Conservation (phyloP, 2,113 vertebrate species). For the Chloroceryle aenea region DNA sequence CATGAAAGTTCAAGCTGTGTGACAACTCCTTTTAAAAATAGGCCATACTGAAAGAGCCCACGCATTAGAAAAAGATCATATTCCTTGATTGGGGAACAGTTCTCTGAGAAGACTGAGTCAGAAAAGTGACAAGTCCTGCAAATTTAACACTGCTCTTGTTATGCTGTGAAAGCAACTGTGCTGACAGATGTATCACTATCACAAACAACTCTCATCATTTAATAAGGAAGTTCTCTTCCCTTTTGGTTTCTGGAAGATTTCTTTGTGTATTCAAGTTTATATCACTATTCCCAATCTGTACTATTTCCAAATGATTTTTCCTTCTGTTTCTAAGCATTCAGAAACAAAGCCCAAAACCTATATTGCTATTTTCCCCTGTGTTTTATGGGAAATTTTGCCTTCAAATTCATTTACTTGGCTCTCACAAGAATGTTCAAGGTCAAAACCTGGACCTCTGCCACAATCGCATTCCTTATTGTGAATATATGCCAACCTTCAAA, state of each 20-base stretch:
- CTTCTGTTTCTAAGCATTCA: neutral
- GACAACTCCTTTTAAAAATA: neutral
- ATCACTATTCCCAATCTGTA: neutral
- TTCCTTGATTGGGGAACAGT: neutral
- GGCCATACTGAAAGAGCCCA: neutral
- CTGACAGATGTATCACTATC: neutral
- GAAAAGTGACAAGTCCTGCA: neutral
- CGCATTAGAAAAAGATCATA: neutral
- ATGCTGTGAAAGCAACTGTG: neutral
- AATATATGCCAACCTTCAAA: slow-evolving; percentile 43
- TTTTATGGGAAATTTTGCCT: neutral
- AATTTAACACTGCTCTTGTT: neutral
- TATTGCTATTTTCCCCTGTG: neutral
- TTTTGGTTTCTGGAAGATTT: neutral
- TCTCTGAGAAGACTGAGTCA: neutral
- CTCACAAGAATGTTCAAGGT: neutral
- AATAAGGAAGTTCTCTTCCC: accelerated
- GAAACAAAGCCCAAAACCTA: neutral
- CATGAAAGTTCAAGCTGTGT: too few species aligned
- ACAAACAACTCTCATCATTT: neutral
- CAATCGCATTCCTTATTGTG: slow-evolving; percentile 16
- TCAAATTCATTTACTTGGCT: neutral
- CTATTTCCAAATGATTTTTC: neutral
- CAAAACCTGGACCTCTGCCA: slow-evolving; percentile 40
- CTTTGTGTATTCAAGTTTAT: neutral